phyloP scores from a whole-genome alignment of 2,113 vertebrate genomes.

The Ceratotherium simum region DNA sequence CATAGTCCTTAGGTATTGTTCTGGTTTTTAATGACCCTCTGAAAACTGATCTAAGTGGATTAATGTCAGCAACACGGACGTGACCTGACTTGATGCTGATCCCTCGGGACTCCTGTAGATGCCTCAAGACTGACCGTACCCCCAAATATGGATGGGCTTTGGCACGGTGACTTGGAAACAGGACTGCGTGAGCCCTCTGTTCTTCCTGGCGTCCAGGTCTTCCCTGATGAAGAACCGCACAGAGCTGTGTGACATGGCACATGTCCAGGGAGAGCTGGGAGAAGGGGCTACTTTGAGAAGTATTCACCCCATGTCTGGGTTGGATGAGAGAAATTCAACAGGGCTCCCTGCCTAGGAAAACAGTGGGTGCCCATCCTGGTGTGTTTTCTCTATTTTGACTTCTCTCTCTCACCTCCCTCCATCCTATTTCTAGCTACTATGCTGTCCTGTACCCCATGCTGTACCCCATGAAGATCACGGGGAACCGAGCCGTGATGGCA shows the following conservation, averaged over 20 bases:
- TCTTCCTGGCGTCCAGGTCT: neutral
- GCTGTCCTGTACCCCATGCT: constrained; percentile 99
- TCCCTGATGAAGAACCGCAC: neutral
- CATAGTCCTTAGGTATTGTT: neutral
- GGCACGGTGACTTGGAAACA: neutral
- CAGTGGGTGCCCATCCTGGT: fast-evolving
- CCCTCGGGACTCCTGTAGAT: neutral
- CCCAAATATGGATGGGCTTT: neutral
- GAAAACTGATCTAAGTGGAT: neutral
- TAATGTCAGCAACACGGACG: neutral
- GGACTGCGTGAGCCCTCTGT: neutral
- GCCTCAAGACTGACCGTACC: neutral
- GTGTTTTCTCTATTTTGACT: neutral
- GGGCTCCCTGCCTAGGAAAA: fast-evolving
- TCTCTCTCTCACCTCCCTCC: neutral
- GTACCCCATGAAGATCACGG: constrained; percentile 99
- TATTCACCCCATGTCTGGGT: fast-evolving
- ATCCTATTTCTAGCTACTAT: constrained; percentile 91
- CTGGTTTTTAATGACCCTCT: neutral
- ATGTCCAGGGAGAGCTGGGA: neutral
- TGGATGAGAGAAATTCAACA: neutral
- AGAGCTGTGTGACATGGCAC: fast-evolving
- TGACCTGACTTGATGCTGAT: neutral
- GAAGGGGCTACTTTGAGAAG: neutral
- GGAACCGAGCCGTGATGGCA: constrained; percentile 94